Base-by-base conservation (phyloP, 2,888 invertebrate species). In the Mesorhabditis spiculigera region DNA sequence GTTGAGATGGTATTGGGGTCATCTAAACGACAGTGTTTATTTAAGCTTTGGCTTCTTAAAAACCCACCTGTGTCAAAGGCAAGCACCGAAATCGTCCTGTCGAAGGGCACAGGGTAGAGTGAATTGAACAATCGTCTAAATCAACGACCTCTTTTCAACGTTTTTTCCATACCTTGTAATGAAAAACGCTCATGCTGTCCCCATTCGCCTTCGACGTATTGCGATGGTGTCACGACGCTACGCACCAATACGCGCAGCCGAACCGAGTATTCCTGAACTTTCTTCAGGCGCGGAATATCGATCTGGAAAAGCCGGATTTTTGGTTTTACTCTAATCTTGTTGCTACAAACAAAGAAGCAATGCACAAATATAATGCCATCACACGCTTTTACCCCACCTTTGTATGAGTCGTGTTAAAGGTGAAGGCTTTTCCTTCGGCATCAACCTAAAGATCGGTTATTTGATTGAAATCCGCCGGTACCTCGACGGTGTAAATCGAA, bases 81-180 rank as follows among this genome's bases (percentile, higher is more conserved):
- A 73, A 72, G 68, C 81, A 81, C 41, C 76, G 76, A 50, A 50
- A n/a, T 64, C 71, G 70, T 4, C 73, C 75, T 4, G 72, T 67
- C 0, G 73, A 43, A n/a, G 80, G 71, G 69, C 84, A 84, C n/a
- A 83, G 68, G 0, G 84, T 83, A 5, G 83, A 82, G 50, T 80
- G 79, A 58, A 80, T 71, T 5, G 69, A 65, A 65, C 84, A 84
- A 65, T 78, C 76, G 64, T 78, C 83, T 81, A 69, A 50, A 50
- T 10, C 58, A 50, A 50, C n/a, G n/a, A 13, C n/a, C n/a, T 50
- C 58, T 50, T 50, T 50, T 50, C 3, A n/a, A 50, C 8, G 8
- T 50, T 50, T 1, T 50, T 50, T 1, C 28, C 58, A 50, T 13
- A 50, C 58, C 10, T 13, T 50, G 8, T n/a, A 50, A 50, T 50